Percentiles rank a stretch among this genome's conserved stretches.
Conservation (phyloP, 2,888 invertebrate genomes). For the Sesia apiformis region DNA sequence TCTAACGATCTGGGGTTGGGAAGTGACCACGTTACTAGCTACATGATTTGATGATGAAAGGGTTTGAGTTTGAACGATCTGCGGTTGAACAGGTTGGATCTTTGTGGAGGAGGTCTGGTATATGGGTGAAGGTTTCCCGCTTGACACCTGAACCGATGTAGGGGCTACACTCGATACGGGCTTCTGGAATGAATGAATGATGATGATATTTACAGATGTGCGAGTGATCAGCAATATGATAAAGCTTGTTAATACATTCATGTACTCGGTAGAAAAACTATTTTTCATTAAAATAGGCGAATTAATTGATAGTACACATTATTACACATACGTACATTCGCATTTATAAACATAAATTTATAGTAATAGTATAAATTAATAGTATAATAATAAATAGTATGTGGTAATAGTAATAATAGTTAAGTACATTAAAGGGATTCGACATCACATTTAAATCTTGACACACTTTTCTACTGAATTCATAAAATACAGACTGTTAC, state of each 20-base stretch:
- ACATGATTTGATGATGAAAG: conserved; percentile 56
- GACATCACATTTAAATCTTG: no score
- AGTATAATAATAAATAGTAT: no score
- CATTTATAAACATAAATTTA: no score
- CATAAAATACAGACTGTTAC: neutral
- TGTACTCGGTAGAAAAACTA: no score
- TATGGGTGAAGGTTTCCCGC: conserved; percentile 82
- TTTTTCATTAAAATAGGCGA: no score
- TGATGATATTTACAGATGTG: conserved; percentile 64
- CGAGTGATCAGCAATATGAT: conserved; percentile 19
- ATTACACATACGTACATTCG: no score
- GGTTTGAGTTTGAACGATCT: conserved; percentile 76
- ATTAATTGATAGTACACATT: no score
- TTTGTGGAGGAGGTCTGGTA: conserved; percentile 88
- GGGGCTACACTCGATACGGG: conserved; percentile 92
- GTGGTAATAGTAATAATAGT: no score
- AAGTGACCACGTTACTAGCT: conserved; percentile 57
- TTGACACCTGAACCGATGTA: conserved; percentile 78
- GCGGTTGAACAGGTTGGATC: conserved; percentile 86
- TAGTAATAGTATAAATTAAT: no score
- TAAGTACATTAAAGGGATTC: no score
- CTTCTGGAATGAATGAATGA: conserved; percentile 78
- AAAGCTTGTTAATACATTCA: conserved; percentile 5
- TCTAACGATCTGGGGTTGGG: conserved; percentile 70
- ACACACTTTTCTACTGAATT: neutral